These are phyloP conservation scores for Ptilonorhynchus violaceus DNA, from an alignment of 2,113 vertebrate species.

Conservation along the genomic window DNA sequence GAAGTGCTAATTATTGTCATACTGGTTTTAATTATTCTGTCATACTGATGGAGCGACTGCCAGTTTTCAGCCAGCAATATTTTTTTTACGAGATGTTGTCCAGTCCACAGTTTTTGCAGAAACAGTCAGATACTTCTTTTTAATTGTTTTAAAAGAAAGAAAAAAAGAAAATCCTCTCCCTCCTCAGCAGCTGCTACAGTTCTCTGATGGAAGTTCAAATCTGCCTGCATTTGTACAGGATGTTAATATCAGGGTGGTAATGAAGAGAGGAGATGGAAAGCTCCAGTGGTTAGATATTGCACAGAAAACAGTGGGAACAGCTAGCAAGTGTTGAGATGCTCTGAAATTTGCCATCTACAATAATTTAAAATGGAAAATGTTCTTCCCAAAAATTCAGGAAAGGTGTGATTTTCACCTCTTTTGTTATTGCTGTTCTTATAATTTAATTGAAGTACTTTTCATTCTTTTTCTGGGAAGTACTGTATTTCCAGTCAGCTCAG, in stretches of 20 bases:
- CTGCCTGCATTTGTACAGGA: not conserved
- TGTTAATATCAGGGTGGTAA: not conserved
- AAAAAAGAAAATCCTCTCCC: not conserved
- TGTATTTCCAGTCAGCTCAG: not conserved
- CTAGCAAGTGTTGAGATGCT: not conserved
- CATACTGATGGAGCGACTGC: not conserved
- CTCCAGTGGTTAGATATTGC: not conserved
- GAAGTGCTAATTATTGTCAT: constrained; percentile 67
- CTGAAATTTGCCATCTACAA: not conserved
- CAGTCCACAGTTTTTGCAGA: not conserved
- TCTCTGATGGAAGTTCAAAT: constrained; percentile 17
- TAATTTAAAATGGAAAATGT: not conserved
- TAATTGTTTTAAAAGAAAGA: not conserved
- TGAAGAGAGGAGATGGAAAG: not conserved
- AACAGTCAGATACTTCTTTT: constrained; percentile 7
- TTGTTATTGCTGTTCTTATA: not conserved
- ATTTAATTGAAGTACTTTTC: not conserved
- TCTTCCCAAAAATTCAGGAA: not conserved
- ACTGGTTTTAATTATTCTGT: constrained; percentile 65
- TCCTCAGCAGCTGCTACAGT: not conserved
- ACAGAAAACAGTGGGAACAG: not conserved
- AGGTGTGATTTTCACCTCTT: not conserved
- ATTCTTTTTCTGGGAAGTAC: not conserved
- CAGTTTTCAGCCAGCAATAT: constrained; percentile 19
- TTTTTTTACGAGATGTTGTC: constrained; percentile 21